Percentiles rank a stretch among this genome's conserved stretches.
These are phyloP conservation scores for Andrena dorsata DNA, from an alignment of 2,888 invertebrate genomes.

Conservation along the genomic window DNA sequence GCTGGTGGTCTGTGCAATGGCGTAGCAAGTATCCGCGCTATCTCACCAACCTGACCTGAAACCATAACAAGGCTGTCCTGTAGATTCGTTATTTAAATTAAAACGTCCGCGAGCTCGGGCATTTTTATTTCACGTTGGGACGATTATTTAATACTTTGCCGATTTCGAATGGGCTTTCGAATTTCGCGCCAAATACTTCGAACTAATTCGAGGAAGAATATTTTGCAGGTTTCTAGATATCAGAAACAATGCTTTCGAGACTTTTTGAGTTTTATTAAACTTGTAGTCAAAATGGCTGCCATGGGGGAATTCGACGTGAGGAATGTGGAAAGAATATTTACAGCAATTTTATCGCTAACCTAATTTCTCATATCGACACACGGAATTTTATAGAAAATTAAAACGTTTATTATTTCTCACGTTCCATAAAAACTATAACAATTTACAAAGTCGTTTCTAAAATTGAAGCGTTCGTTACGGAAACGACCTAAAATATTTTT, in stretches of 20 bases:
- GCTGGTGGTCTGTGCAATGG: conserved; percentile 67
- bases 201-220: background rate
- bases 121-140: background rate
- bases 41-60: conserved; percentile 69
- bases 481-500: too few species aligned
- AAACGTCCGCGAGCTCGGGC: background rate
- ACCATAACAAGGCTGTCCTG: conserved; percentile 25
- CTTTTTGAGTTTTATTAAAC: too few species aligned
- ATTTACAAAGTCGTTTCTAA: too few species aligned
- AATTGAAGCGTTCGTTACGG: too few species aligned
- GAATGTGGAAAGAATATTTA: too few species aligned
- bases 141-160: conserved; percentile 9
- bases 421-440: background rate
- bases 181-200: background rate
- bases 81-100: conserved; percentile 32
- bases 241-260: too few species aligned
- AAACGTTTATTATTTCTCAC: background rate
- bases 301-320: too few species aligned
- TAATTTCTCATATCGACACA: too few species aligned
- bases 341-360: too few species aligned
- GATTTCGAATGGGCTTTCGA: background rate
- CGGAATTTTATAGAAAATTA: background rate
- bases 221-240: too few species aligned
- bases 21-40: conserved; percentile 59
- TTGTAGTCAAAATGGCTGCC: too few species aligned